Evolutionary conservation across 2,797 vertebrate species (phyloP).

Genomic region (Pangasius krempfi): DNA sequence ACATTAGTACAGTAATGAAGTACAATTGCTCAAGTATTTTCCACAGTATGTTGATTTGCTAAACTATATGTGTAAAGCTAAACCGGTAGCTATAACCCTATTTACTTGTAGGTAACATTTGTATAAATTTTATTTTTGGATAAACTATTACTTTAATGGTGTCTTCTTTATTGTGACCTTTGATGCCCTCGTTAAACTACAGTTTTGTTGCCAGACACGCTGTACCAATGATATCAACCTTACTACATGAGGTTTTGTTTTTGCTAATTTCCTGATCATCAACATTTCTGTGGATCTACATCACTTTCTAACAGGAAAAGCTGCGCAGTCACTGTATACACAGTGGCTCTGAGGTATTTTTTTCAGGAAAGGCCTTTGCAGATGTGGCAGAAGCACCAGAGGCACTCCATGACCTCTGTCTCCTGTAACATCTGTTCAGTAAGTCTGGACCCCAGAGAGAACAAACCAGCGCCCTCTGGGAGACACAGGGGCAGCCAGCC

Average conservation of each 20-base stretch:
- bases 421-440: slow-evolving; percentile 65
- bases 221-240: not conserved
- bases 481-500: slow-evolving; percentile 47
- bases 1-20: not conserved
- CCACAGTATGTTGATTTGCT: not conserved
- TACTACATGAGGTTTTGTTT: slow-evolving; percentile 17
- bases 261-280: slow-evolving; percentile 56
- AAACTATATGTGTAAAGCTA: not conserved
- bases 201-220: not conserved
- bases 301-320: slow-evolving; percentile 54
- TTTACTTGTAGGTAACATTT: not conserved
- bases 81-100: not conserved
- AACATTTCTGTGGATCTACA: slow-evolving; percentile 52
- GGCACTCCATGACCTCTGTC: slow-evolving; percentile 62
- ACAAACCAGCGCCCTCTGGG: slow-evolving; percentile 53
- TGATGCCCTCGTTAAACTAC: not conserved
- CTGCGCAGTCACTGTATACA: slow-evolving; percentile 55
- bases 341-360: slow-evolving; percentile 63
- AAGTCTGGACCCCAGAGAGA: slow-evolving; percentile 54
- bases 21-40: not conserved
- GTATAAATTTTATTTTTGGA: not conserved
- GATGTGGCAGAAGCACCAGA: slow-evolving; percentile 60
- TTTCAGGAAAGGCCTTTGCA: slow-evolving; percentile 60
- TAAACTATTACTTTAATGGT: not conserved
- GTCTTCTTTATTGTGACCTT: not conserved